Conservation (phyloP, 2,113 vertebrate genomes). For the Megaleporinus macrocephalus region DNA sequence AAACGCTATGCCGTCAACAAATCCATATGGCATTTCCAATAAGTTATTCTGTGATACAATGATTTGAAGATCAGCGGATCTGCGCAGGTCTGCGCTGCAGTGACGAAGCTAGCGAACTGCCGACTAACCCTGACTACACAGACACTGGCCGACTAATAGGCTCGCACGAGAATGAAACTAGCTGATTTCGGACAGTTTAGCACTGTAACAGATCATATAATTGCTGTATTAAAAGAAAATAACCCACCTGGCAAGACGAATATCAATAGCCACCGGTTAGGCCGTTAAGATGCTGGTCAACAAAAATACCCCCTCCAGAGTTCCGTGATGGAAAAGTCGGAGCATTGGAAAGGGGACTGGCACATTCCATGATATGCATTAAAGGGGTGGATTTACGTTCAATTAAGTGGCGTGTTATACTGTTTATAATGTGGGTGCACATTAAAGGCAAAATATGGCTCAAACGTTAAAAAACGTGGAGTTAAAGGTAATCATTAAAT, state of each 20-base stretch:
- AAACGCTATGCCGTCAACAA: background rate
- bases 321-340: background rate
- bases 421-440: background rate
- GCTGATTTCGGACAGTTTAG: background rate
- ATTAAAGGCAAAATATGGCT: background rate
- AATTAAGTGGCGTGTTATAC: background rate
- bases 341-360: background rate
- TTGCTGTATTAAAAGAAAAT: background rate
- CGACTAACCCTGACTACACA: background rate
- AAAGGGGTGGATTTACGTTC: background rate
- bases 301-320: slow-evolving; percentile 6
- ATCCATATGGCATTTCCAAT: background rate
- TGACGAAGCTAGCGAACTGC: background rate
- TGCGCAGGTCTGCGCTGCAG: background rate
- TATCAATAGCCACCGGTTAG: background rate
- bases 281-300: background rate
- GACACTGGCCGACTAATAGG: background rate
- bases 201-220: background rate
- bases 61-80: slow-evolving; percentile 1
- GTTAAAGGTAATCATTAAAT: no score
- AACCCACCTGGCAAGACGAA: slow-evolving; percentile 30
- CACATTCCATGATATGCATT: slow-evolving; percentile 16
- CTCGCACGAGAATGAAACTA: background rate
- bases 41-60: background rate
- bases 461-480: no score